Conservation (phyloP, 2,113 vertebrate species). For the Hippocampus barbouri region DNA sequence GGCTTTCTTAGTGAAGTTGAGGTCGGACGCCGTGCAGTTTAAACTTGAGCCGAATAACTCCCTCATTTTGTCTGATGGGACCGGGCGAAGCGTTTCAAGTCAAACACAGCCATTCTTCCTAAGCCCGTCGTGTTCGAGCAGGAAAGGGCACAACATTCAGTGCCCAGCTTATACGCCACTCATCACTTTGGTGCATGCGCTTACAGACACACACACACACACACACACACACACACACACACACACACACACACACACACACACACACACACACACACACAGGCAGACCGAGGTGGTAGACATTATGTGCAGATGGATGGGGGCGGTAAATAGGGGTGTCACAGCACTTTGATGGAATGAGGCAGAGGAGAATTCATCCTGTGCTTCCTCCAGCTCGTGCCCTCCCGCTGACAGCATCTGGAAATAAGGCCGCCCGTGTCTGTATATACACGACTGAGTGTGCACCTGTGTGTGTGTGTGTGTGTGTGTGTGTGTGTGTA, state of each 20-base stretch:
- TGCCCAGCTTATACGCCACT: conserved; percentile 14
- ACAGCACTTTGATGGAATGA: conserved; percentile 68
- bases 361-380: conserved; percentile 70
- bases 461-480: conserved; percentile 20
- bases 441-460: conserved; percentile 43
- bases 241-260: too few species aligned
- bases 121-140: conserved; percentile 24
- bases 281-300: conserved; percentile 37
- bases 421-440: conserved; percentile 62
- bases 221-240: not conserved
- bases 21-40: conserved; percentile 6
- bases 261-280: too few species aligned
- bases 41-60: conserved; percentile 44
- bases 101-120: conserved; percentile 19
- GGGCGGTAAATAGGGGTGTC: conserved; percentile 71
- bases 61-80: conserved; percentile 21
- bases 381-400: conserved; percentile 62
- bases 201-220: conserved; percentile 12
- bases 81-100: conserved; percentile 14
- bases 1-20: conserved; percentile 31
- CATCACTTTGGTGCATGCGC: conserved; percentile 1
- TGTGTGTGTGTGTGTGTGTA: conserved; percentile 11
- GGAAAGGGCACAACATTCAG: conserved; percentile 28
- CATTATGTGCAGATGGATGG: conserved; percentile 66
- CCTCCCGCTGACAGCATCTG: conserved; percentile 66